A percentile compares a stretch with the other conserved stretches of the same genome.
Evolutionary conservation across 2,888 invertebrate species (phyloP).

Genomic region (Empis stercorea): DNA sequence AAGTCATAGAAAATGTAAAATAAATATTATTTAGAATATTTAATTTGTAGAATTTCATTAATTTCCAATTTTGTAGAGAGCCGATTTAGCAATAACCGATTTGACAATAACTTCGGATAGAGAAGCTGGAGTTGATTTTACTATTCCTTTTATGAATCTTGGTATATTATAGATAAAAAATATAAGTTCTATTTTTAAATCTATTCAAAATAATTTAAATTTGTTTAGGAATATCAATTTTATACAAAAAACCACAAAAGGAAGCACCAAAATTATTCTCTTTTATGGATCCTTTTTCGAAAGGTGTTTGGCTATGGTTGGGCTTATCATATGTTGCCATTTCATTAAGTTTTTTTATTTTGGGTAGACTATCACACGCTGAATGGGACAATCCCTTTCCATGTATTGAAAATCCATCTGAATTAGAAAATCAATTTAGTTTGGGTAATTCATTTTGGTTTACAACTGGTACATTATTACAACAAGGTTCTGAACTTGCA

Average conservation of each 20-base stretch:
- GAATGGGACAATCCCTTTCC: slow-evolving; percentile 86
- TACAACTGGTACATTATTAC: slow-evolving; percentile 69
- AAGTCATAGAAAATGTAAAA: slow-evolving; percentile 56
- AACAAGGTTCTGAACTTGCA: slow-evolving; percentile 79
- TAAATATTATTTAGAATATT: too few relatives aligned
- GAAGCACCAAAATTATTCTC: slow-evolving; percentile 81
- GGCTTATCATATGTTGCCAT: slow-evolving; percentile 71
- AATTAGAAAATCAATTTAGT: slow-evolving; percentile 71
- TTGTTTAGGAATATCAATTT: slow-evolving; percentile 60
- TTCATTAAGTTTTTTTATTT: slow-evolving; percentile 61
- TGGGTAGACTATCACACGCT: slow-evolving; percentile 68
- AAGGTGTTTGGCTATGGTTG: slow-evolving; percentile 74
- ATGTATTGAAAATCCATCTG: slow-evolving; percentile 70
- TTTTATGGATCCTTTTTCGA: slow-evolving; percentile 81
- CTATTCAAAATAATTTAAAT: too few relatives aligned
- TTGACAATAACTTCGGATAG: slow-evolving; percentile 78
- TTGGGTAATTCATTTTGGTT: slow-evolving; percentile 82
- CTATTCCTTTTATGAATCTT: slow-evolving; percentile 90
- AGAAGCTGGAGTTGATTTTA: slow-evolving; percentile 84
- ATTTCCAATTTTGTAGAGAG: slow-evolving; percentile 51
- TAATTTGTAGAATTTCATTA: background rate
- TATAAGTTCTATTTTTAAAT: too few relatives aligned
- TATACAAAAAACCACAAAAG: slow-evolving; percentile 76
- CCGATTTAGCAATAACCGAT: slow-evolving; percentile 86
- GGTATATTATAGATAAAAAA: too few relatives aligned